Conservation (phyloP, 2,113 vertebrate species). For the Cepphus grylle region DNA sequence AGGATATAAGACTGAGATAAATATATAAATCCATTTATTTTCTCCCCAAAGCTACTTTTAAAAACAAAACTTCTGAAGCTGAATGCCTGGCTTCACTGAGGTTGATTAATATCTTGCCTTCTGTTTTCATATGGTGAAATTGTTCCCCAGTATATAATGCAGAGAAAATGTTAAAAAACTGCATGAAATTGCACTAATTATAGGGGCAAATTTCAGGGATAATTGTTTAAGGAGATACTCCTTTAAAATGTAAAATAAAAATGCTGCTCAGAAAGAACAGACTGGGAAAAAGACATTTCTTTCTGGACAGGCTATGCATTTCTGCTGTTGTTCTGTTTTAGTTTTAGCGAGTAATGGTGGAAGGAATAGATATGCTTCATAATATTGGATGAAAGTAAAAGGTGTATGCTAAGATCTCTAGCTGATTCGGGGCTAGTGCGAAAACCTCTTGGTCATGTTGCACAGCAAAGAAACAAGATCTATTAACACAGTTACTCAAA, state of each 20-base stretch:
- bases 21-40: neutral
- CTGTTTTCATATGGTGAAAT: neutral
- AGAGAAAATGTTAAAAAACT: neutral
- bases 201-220: neutral
- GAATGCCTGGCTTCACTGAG: neutral
- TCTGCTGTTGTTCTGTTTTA: neutral
- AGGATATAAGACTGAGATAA: neutral
- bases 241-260: neutral
- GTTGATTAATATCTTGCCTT: neutral
- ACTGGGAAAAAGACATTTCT: neutral
- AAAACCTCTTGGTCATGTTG: neutral
- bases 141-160: neutral
- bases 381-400: neutral
- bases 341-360: neutral
- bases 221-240: neutral
- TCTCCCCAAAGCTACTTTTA: neutral
- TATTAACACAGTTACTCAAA: neutral
- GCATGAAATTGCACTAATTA: neutral
- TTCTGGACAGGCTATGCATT: neutral
- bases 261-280: neutral
- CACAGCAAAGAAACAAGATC: rapidly evolving
- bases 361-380: neutral
- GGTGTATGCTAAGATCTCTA: neutral
- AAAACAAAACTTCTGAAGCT: neutral
- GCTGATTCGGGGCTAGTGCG: neutral